Evolutionary conservation across 2,797 vertebrate species (phyloP).

Genomic region (Glyptemys insculpta): DNA sequence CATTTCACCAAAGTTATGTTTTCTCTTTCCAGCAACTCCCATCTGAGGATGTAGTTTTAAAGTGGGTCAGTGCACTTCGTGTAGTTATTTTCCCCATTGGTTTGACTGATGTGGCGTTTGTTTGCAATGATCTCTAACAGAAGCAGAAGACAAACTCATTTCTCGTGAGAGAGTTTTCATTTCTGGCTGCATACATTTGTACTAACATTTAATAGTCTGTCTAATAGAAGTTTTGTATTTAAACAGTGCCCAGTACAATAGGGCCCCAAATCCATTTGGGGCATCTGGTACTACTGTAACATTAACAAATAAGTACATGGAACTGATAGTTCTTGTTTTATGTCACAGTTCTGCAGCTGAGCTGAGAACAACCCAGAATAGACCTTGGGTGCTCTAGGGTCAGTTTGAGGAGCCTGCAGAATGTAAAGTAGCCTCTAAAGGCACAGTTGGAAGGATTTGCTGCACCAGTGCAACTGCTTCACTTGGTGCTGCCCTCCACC

Average conservation of each 20-base stretch:
- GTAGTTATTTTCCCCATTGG: background rate
- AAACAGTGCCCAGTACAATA: background rate
- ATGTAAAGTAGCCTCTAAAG: constrained; percentile 32
- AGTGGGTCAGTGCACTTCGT: background rate
- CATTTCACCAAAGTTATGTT: background rate
- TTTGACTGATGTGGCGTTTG: background rate
- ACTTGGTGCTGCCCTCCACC: background rate
- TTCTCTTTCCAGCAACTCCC: background rate
- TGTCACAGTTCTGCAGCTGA: background rate
- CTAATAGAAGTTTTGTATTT: background rate
- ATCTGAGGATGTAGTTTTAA: background rate
- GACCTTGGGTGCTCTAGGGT: background rate
- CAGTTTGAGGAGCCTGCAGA: background rate
- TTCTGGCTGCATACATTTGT: background rate
- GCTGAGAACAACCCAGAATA: background rate
- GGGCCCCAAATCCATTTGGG: background rate
- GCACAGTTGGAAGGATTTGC: constrained; percentile 31
- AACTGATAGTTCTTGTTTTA: background rate
- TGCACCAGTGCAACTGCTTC: constrained; percentile 47
- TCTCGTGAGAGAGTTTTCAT: background rate
- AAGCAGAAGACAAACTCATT: background rate
- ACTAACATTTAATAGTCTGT: background rate
- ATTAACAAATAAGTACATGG: background rate
- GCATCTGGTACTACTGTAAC: background rate
- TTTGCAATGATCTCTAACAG: background rate